Evolutionary conservation across 2,888 invertebrate species (phyloP), one percentile per base, ranked within the genome.

Genomic region (Diaprepes abbreviatus): DNA sequence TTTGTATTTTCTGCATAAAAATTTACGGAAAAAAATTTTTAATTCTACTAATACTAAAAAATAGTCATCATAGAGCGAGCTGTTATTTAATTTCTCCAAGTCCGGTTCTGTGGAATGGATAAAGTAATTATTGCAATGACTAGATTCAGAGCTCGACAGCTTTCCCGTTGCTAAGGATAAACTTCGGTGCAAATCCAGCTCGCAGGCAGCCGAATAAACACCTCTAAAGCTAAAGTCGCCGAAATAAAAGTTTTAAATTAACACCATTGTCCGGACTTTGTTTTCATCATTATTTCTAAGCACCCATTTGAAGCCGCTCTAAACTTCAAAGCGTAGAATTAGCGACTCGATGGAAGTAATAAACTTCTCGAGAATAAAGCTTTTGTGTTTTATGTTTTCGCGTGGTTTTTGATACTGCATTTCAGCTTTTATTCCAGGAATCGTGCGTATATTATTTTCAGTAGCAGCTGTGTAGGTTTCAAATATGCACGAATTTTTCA

Each of bases 121-220:
- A 78, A 78, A 77, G 77, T 78, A 77, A 77, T 78, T 77, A 77
- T 72, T 64, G 72, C 75, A 75, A 77, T 74, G 77, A 76, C 74
- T 77, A 76, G 74, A 75, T 71, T 70, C 75, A 75, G 76, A 78
- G 76, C 72, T 75, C 71, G 74, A 69, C 73, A 74, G 75, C 75
- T 76, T 77, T 76, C 70, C 63, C 63, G 64, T 69, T 64, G 52
- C 64, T 48, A 33, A 14, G 69, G 69, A 69, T 69, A 69, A 69
- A 69, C 55, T 65, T 21, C 68, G 45, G 24, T 54, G 31, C 50
- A 69, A 69, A 69, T 69, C 69, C 65, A 48, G 69, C 69, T 69
- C 48, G 52, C 36, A 62, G 62, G 62, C 38, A 52, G 63, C 10
- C 40, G 28, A 14, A 55, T 38, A 64, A 64, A 64, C 35, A 64